These are phyloP conservation scores for Idaea straminata DNA, from an alignment of 2,888 invertebrate species.

Conservation along the genomic window DNA sequence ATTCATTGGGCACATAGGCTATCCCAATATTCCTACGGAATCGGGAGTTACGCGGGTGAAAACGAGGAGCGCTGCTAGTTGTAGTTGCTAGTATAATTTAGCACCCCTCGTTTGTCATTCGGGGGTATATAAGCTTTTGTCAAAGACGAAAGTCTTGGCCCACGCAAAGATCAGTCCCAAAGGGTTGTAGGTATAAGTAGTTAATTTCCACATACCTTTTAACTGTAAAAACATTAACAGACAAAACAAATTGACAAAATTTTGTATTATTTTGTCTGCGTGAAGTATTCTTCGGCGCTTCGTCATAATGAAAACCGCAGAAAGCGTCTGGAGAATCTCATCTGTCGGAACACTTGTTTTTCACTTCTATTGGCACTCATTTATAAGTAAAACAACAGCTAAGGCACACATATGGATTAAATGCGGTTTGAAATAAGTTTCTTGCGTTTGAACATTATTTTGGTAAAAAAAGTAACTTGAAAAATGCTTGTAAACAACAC, in stretches of 20 bases:
- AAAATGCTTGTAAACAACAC: neutral
- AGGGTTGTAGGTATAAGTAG: neutral
- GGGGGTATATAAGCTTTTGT: no score
- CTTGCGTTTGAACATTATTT: neutral
- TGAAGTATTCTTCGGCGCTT: constrained; percentile 74
- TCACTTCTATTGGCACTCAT: neutral
- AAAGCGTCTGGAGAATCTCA: constrained; percentile 23
- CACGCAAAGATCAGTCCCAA: neutral
- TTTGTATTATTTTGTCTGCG: constrained; percentile 74
- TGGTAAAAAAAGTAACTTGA: neutral
- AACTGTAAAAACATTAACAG: constrained; percentile 75
- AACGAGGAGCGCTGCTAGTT: no score
- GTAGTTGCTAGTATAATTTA: no score
- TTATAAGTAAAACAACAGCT: constrained; percentile 2
- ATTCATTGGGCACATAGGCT: no score
- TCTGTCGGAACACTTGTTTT: constrained; percentile 16
- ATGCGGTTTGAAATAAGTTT: neutral
- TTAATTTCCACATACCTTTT: constrained; percentile 49
- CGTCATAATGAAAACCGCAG: constrained; percentile 76
- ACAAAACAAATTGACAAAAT: constrained; percentile 69
- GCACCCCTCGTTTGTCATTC: no score
- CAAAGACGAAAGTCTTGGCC: no score
- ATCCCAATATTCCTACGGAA: no score
- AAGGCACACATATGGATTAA: constrained; percentile 5
- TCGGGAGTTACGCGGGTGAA: no score